Conservation (phyloP, 2,888 invertebrate species). For the Malachius bipustulatus region DNA sequence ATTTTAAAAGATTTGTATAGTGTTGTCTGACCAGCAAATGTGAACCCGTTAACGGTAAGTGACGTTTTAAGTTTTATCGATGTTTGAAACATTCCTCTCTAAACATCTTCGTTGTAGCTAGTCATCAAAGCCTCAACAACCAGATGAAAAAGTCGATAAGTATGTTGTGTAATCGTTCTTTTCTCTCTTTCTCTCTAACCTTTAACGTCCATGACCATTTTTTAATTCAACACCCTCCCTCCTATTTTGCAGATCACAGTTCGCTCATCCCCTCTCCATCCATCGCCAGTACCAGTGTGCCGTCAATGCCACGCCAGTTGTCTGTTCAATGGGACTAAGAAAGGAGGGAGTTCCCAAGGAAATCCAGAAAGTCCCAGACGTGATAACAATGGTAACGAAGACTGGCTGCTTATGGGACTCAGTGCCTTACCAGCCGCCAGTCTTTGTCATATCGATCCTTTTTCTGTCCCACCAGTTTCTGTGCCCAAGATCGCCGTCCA, state of each 20-base stretch:
- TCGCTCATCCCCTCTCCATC: constrained; percentile 60
- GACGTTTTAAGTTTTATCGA: no score
- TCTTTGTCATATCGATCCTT: constrained; percentile 45
- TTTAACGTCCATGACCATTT: no score
- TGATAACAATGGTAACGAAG: constrained; percentile 31
- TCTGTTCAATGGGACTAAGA: constrained; percentile 43
- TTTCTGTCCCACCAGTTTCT: constrained; percentile 30
- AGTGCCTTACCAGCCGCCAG: constrained; percentile 50
- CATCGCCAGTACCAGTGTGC: constrained; percentile 62
- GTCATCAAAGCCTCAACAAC: no score
- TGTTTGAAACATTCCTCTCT: no score
- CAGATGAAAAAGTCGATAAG: no score
- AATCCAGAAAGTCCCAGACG: constrained; percentile 24
- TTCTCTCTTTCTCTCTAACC: no score
- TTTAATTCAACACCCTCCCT: no score
- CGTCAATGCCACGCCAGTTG: constrained; percentile 70
- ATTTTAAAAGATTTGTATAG: no score
- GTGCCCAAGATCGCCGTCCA: constrained; percentile 45
- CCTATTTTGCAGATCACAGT: constrained; percentile 77
- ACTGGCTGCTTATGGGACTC: constrained; percentile 56
- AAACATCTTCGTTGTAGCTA: no score
- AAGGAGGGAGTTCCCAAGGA: constrained; percentile 20
- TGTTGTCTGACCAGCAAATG: no score
- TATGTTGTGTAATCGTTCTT: no score
- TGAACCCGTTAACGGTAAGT: no score